Base-by-base conservation (phyloP, 2,113 vertebrate species). In the Peromyscus leucopus region DNA sequence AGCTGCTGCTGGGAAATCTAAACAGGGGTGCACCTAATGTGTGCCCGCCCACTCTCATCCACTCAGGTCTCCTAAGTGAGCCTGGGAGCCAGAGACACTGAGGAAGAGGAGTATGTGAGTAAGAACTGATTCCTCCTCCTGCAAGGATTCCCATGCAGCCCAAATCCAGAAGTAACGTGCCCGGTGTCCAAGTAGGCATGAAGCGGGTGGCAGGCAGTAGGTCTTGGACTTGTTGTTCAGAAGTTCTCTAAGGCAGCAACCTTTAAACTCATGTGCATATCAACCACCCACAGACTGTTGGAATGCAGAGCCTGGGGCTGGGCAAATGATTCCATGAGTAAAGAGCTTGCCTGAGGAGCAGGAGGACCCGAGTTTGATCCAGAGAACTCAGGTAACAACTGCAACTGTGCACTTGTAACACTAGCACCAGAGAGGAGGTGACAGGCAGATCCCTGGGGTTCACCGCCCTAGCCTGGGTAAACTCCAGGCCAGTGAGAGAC, bases 21-120 rank as follows among this genome's bases (percentile, higher is more conserved):
- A 85, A 92, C 46, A 28, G 61, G 39, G 57, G 76, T 76, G 24
- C 33, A 51, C 89, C 57, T 46, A 94, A 72, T n/a, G 55, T 3
- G 17, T 17, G 91, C 92, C 26, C 39, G 55, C 71, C 26, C 48
- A 61, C 71, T 75, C 17, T 94, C 48, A 12, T 57, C 8, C 33
- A n/a, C 46, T 91, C 78, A n/a, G 94, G 51, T 90, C 46, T 33
- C 31, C 69, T 82, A 71, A 90, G 55, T 22, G 57, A 95, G 65
- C 31, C 0, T 46, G 31, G 74, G 51, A 24, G 42, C 48, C 1
- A 2, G 79, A 88, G 22, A 55, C 57, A 51, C 2, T 55, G 48
- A 86, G 21, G 16, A 92, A 46, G 13, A 55, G 48, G 51, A 82
- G 2, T 67, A 26, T 48, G 65, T 48, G 69, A 89, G 85, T 46